These are phyloP conservation scores for Fistularia commersonii DNA, from an alignment of 2,797 vertebrate species.

Conservation along the genomic window DNA sequence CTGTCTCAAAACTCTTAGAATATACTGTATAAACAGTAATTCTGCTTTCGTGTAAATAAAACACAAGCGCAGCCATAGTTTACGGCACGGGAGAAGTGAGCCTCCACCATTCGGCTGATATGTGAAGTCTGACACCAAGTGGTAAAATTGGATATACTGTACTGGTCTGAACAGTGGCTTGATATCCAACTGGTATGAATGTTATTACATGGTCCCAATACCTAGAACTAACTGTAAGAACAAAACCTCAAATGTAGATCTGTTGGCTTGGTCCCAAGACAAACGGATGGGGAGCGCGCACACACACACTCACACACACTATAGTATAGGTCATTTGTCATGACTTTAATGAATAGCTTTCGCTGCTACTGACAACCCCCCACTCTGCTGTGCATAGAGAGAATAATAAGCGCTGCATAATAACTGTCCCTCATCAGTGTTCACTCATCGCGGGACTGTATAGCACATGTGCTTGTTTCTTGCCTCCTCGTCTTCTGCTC, in stretches of 20 bases:
- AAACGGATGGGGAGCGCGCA: conserved; percentile 30
- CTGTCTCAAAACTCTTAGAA: too few species aligned
- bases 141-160: conserved; percentile 12
- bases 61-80: too few species aligned
- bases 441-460: conserved; percentile 49
- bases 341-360: conserved; percentile 65
- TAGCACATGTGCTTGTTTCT: conserved; percentile 15
- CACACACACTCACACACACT: conserved; percentile 9
- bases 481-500: conserved; percentile 23
- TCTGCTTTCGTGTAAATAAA: too few species aligned
- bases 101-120: too few species aligned
- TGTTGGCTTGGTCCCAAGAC: conserved; percentile 19
- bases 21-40: too few species aligned
- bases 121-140: conserved; percentile 7
- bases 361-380: conserved; percentile 38
- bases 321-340: conserved; percentile 58
- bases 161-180: conserved; percentile 24
- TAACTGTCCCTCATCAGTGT: conserved; percentile 66
- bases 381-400: conserved; percentile 39
- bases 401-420: conserved; percentile 69
- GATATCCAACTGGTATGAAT: too few species aligned
- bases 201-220: too few species aligned
- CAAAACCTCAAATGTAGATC: conserved; percentile 23
- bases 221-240: conserved; percentile 3
- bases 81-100: too few species aligned